Evolutionary conservation across 2,888 invertebrate species (phyloP), one percentile per base, ranked within the genome.

Genomic region (Orthonychiurus folsomi): DNA sequence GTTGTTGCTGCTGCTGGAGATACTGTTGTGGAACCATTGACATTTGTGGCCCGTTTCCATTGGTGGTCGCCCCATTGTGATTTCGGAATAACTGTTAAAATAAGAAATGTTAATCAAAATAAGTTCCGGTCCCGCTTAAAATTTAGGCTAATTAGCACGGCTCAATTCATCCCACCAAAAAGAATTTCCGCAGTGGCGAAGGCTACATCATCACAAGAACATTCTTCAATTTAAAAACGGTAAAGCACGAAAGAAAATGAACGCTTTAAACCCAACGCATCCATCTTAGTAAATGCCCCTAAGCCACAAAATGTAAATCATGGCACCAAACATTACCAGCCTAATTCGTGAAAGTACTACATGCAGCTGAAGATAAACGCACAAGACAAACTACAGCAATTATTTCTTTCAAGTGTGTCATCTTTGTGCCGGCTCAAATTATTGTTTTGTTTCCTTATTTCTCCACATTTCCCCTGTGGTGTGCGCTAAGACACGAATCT

Each of bases 41-140:
- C 68, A 72, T 67, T 55, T 59, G 67, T 56, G 65, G 54, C 23
- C 50, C 70, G 64, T 71, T 72, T 59, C 70, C 72, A 74, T 74
- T 65, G 71, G 73, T 73, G 50, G 78, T 77, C 24, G 78, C 77
- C 69, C 79, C 85, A 75, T 86, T 88, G 78, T 91, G 91, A 78
- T 89, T 89, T 77, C 91, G 86, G 80, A 91, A 90, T 75, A 92
- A 89, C 91, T 91, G 82, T 26, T 85, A 61, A 15, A 28, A 24
- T 3, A 60, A 59, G 27, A n/a, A 47, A 57, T 9, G 12, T 5
- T 47, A 56, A 21, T 54, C 26, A 50, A 56, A 50, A 56, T 5
- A 48, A 15, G 12, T 52, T n/a, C 20, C 5, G 26, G 12, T 21
- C n/a, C 24, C 56, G 23, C 15, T 37, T n/a, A n/a, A n/a, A n/a